A percentile compares a stretch with the other conserved stretches of the same genome.
Evolutionary conservation across 2,797 vertebrate genomes (phyloP).

Genomic region (Eulemur coronatus): DNA sequence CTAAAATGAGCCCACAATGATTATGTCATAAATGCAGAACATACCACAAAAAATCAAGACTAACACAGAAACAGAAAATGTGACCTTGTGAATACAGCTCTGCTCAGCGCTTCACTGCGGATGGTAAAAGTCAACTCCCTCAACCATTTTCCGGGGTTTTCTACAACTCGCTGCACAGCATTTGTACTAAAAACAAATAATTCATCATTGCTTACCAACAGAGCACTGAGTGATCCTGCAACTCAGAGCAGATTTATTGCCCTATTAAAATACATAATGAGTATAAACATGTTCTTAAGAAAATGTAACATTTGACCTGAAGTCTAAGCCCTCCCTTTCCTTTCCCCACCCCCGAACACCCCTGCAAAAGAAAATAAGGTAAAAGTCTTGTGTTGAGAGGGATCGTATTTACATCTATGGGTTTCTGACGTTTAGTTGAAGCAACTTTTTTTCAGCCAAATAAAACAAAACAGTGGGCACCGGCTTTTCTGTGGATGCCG

Average conservation of each 20-base stretch:
- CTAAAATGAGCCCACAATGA: slow-evolving; percentile 74
- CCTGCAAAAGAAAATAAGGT: slow-evolving; percentile 67
- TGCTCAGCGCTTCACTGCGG: slow-evolving; percentile 12
- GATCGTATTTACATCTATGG: slow-evolving; percentile 72
- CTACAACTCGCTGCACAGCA: slow-evolving; percentile 48
- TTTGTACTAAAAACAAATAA: slow-evolving; percentile 46
- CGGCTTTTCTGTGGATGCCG: slow-evolving; percentile 66
- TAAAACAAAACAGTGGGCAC: slow-evolving; percentile 70
- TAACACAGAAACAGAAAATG: slow-evolving; percentile 27
- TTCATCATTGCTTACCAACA: slow-evolving; percentile 54
- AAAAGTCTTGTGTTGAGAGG: slow-evolving; percentile 54
- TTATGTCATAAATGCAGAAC: slow-evolving; percentile 78
- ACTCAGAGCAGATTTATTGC: slow-evolving; percentile 80
- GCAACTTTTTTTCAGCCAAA: slow-evolving; percentile 48
- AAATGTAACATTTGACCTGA: slow-evolving; percentile 77
- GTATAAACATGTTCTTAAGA: slow-evolving; percentile 80
- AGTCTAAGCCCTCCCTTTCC: slow-evolving; percentile 75
- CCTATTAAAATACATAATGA: slow-evolving; percentile 71
- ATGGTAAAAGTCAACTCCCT: not conserved
- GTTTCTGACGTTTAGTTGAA: slow-evolving; percentile 45
- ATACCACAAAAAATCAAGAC: slow-evolving; percentile 51
- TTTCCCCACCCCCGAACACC: slow-evolving; percentile 70
- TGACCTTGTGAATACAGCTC: slow-evolving; percentile 27
- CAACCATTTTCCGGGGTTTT: slow-evolving; percentile 44
- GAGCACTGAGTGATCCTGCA: slow-evolving; percentile 78